Base-by-base conservation (phyloP, 1,140 invertebrate genomes). In the Oncopodura yosiiana region DNA sequence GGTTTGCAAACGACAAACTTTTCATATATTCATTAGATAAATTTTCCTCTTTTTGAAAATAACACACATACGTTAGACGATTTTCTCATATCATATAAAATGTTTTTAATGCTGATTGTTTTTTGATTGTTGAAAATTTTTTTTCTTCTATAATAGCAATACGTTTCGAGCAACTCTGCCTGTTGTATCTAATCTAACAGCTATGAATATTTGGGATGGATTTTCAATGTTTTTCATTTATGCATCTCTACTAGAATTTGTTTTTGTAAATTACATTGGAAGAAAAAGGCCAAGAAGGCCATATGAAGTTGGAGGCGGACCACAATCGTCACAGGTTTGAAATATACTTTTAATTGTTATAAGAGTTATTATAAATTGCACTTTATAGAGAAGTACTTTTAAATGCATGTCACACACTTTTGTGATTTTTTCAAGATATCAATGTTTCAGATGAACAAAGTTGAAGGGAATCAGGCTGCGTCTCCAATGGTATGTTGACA, bases 131-230 rank as follows among this genome's bases (percentile, higher is more conserved):
- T 4, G 37, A 19, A 8, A 27, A 18, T 37, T 6, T 6, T 26
- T 21, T 45, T 45, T 45, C 24, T 6, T 45, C 21, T 6, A 16
- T 11, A 18, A 3, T 44, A 64, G 62, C 49, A 64, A 64, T 55
- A 57, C 44, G 54, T 74, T 74, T 64, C 69, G 73, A 11, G 70
- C 69, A 16, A 92, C 88, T 39, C 75, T 93, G 67, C 90, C 90
- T 3, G 89, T 93, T 43, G 89, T 93, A 43, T 92, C 88, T 12
- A 92, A 93, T 71, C 70, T 94, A 64, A 91, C 87, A 46, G 90
- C 90, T 11, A 93, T 94, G 88, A 94, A 94, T 73, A 85, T 93
- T 11, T 93, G 89, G 89, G 90, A 93, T 68, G 87, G 88, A 49
- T 89, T 93, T 18, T 93, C 89, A 67, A 94, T 93, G 90, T 92